A percentile compares a stretch with the other conserved stretches of the same genome.
phyloP scores from a whole-genome alignment of 2,888 invertebrate species.

The Sialis fuliginosa region DNA sequence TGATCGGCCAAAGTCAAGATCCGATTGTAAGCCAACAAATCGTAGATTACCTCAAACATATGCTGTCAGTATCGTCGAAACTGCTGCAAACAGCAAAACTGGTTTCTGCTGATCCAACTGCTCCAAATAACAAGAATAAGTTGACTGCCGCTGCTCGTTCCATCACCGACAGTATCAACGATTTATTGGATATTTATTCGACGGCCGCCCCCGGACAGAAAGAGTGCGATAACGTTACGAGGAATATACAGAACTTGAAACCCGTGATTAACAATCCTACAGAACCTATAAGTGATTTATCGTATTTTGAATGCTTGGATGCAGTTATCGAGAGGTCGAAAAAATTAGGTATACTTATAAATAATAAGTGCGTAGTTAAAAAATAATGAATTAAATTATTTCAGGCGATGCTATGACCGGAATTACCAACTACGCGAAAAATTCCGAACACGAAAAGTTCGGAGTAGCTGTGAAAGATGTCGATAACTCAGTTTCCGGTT shows the following conservation, averaged over 20 bases:
- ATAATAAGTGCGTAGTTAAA: neutral
- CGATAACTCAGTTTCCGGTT: slow-evolving; percentile 72
- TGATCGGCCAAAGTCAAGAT: slow-evolving; percentile 68
- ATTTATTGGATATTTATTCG: slow-evolving; percentile 72
- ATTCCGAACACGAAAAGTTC: slow-evolving; percentile 70
- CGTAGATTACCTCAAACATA: slow-evolving; percentile 71
- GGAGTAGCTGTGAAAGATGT: slow-evolving; percentile 68
- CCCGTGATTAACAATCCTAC: slow-evolving; percentile 69
- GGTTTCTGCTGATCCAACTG: slow-evolving; percentile 72
- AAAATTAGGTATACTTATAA: slow-evolving; percentile 27
- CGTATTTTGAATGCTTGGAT: slow-evolving; percentile 89
- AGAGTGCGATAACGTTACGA: slow-evolving; percentile 89
- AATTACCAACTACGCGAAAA: slow-evolving; percentile 82
- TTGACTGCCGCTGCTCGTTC: slow-evolving; percentile 73
- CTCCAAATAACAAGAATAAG: slow-evolving; percentile 82
- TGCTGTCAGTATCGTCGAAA: slow-evolving; percentile 74
- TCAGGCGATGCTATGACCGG: slow-evolving; percentile 84
- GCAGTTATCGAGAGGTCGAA: slow-evolving; percentile 77
- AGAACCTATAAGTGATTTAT: slow-evolving; percentile 73
- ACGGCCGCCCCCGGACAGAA: slow-evolving; percentile 88
- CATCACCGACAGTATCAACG: slow-evolving; percentile 85
- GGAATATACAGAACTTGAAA: slow-evolving; percentile 74
- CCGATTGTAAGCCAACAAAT: slow-evolving; percentile 59
- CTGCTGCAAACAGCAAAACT: slow-evolving; percentile 76
- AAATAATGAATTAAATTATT: slow-evolving; percentile 5